Evolutionary conservation across 2,888 invertebrate genomes (phyloP).

Genomic region (Capitulum mitella): DNA sequence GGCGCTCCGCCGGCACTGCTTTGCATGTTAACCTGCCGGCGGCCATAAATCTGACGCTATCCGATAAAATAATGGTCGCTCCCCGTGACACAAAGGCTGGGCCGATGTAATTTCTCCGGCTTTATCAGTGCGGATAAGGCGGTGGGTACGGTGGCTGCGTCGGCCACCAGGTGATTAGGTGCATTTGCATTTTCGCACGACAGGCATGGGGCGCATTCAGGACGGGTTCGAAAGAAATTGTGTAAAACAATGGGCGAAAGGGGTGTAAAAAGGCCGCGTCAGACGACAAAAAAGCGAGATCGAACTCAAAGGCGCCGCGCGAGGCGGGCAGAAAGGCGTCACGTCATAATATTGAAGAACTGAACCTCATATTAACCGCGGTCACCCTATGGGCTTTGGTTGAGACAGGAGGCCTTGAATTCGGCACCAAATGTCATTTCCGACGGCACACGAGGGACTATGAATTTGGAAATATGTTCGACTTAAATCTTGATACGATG

Average conservation of each 20-base stretch:
- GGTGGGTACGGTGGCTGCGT: background rate
- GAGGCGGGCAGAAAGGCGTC: background rate
- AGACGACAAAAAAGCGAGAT: background rate
- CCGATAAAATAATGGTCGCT: background rate
- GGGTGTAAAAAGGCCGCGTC: background rate
- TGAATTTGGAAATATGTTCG: too few relatives aligned
- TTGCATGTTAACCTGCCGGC: background rate
- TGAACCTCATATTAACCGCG: conserved; percentile 8
- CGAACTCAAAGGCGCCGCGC: background rate
- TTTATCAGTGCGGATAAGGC: conserved; percentile 7
- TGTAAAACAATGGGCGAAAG: conserved; percentile 11
- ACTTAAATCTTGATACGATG: too few relatives aligned
- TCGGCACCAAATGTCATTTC: background rate
- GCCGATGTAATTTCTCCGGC: background rate
- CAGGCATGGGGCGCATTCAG: background rate
- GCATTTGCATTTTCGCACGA: conserved; percentile 20
- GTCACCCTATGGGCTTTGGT: background rate
- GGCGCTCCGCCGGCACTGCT: background rate
- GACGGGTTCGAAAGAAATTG: background rate
- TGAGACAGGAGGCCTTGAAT: background rate
- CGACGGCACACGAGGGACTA: too few relatives aligned
- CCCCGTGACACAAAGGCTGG: background rate
- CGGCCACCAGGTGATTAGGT: background rate
- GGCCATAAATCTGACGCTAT: background rate
- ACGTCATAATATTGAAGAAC: conserved; percentile 11